phyloP scores from a whole-genome alignment of 2,797 vertebrate genomes.

The Anabacerthia variegaticeps region DNA sequence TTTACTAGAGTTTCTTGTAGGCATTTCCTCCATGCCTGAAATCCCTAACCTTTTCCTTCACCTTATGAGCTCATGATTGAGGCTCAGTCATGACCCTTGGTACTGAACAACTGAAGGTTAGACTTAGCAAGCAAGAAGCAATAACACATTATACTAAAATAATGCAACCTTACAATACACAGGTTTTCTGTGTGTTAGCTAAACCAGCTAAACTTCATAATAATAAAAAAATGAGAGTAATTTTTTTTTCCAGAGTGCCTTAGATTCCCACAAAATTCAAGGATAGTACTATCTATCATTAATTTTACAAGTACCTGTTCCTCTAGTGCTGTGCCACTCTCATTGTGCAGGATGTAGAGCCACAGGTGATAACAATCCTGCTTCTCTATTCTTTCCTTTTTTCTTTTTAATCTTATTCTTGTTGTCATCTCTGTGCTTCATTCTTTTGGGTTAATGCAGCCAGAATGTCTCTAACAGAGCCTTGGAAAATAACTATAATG shows the following conservation, averaged over 20 bases:
- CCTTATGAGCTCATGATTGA: not conserved
- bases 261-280: not conserved
- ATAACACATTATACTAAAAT: not conserved
- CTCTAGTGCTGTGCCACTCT: not conserved
- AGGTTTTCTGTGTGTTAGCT: not conserved
- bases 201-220: not conserved
- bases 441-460: constrained; percentile 41
- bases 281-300: not conserved
- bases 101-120: not conserved
- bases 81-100: not conserved
- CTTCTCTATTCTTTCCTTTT: not conserved
- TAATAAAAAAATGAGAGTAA: not conserved
- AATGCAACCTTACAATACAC: not conserved
- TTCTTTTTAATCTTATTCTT: not conserved
- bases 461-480: constrained; percentile 25
- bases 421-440: not conserved
- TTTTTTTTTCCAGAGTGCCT: not conserved
- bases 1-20: not conserved
- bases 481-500: constrained; percentile 67
- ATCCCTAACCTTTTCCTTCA: not conserved
- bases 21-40: not conserved
- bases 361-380: not conserved
- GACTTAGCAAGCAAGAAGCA: not conserved
- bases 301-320: not conserved
- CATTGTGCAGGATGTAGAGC: not conserved